Evolutionary conservation across 2,888 invertebrate genomes (phyloP).

Genomic region (Eilema depressum): DNA sequence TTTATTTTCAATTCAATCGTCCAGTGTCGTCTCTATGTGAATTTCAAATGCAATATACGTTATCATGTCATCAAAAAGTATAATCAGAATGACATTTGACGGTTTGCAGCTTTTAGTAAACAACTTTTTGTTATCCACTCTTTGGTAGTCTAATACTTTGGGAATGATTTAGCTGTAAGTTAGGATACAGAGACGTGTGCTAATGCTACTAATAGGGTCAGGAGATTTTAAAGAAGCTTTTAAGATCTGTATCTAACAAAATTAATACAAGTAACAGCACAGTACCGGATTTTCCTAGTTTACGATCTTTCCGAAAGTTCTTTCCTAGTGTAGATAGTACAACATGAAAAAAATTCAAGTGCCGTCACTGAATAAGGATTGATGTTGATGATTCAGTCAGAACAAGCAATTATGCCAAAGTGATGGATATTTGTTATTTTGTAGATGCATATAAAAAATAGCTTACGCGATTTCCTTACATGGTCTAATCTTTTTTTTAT

Average conservation of each 20-base stretch:
- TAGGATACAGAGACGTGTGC: neutral
- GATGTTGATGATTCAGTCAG: no score
- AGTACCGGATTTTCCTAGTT: no score
- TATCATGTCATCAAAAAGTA: conserved; percentile 8
- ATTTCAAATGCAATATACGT: conserved; percentile 17
- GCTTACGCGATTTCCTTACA: no score
- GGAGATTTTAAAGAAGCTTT: neutral
- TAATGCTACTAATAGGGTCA: neutral
- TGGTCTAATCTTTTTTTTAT: no score
- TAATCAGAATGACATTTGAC: neutral
- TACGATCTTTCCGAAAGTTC: no score
- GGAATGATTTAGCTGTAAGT: neutral
- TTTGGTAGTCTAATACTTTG: neutral
- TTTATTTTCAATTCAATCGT: conserved; percentile 7
- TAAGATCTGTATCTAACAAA: neutral
- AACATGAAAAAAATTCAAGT: no score
- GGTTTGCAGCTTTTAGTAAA: conserved; percentile 1
- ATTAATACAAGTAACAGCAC: no score
- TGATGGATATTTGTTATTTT: no score
- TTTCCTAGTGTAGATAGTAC: no score
- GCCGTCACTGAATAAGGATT: no score
- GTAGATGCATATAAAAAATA: no score
- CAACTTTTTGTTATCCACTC: neutral
- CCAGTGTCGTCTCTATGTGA: conserved; percentile 16
- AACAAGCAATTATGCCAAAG: no score